Evolutionary conservation across 2,888 invertebrate species (phyloP), one percentile per base, ranked within the genome.

Genomic region (Temnothorax rugatulus): DNA sequence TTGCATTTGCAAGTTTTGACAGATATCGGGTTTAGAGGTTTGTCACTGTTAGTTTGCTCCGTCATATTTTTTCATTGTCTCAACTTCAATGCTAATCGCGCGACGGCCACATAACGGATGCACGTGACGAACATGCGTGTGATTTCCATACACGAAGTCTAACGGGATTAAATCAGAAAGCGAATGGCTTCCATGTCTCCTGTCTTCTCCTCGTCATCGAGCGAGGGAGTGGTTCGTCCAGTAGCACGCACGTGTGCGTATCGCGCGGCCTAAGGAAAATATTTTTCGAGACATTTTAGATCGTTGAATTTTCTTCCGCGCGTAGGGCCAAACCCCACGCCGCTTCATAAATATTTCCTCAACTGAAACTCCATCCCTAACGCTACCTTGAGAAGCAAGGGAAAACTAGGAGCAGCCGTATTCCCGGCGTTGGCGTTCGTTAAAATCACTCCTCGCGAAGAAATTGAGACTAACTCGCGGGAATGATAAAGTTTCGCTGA

Each of bases 161-260:
- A 89, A 89, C 89, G 89, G 89, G 79, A 89, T 68, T 64, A 63
- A 85, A 21, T 86, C 82, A 81, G 84, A 84, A 85, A 86, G 85
- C 87, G 84, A 87, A 87, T 71, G 85, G 84, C 86, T 52, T 89
- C 89, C 86, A 82, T 79, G 63, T 73, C 75, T 75, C 69, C 73
- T 66, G 84, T 84, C 87, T 29, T 44, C 83, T 79, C 81, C 63
- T 69, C 83, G 85, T 83, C 84, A 87, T 86, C 84, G 84, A 82
- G 73, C 54, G 79, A 84, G 74, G 81, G 88, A 74, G 75, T 69
- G 83, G 77, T 86, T 75, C 52, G 44, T 79, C 84, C 84, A 71
- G 71, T n/a, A 29, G n/a, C 38, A 5, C 47, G 38, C 59, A 13
- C 38, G 59, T 50, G 47, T 25, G 41, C 47, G 21, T 11, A 69